Evolutionary conservation across 2,888 invertebrate genomes (phyloP), one percentile per base, ranked within the genome.

Genomic region (Scaptodrosophila latifasciaeformis): DNA sequence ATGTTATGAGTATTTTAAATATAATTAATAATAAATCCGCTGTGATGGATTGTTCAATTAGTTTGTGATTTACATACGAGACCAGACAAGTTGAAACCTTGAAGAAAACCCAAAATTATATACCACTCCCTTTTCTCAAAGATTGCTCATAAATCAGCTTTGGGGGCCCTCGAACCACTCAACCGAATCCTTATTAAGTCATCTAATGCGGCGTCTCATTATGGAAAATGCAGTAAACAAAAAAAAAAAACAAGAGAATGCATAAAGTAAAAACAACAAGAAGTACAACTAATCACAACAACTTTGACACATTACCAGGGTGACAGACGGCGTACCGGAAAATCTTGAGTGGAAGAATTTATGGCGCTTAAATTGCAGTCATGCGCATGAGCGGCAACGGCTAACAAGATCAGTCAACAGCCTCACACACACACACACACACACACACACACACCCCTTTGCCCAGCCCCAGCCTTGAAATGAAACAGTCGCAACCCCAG

Each of bases 301-400:
- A 55, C 53, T 74, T 70, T 74, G 77, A 74, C 72, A 74, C 55
- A 64, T 63, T 62, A 65, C 66, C 55, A 63, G 52, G 49, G 50
- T n/a, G n/a, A n/a, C n/a, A n/a, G n/a, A 42, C 50, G 19, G 49
- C 43, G 37, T 13, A n/a, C 13, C 13, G 9, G 27, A 24, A 17
- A 37, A 17, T 37, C 27, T 29, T 54, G 60, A 49, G 59, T 59
- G 21, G 46, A 51, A 70, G 57, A 74, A 75, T 75, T 75, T 75
- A 75, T 75, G 76, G 76, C 76, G 72, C 76, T 75, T 75, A 75
- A 78, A 78, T 78, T 71, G 79, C 76, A 78, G 76, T 71, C 74
- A 75, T 65, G 74, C 75, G 79, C 79, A 67, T 71, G 61, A 69
- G 61, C 62, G 67, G 65, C 65, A 67, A 61, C 62, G 53, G 59